Evolutionary conservation across 53 echinoderm and acorn worm species (phyloP), one percentile per base, ranked within the genome.

Genomic region (Holothuria scabra): DNA sequence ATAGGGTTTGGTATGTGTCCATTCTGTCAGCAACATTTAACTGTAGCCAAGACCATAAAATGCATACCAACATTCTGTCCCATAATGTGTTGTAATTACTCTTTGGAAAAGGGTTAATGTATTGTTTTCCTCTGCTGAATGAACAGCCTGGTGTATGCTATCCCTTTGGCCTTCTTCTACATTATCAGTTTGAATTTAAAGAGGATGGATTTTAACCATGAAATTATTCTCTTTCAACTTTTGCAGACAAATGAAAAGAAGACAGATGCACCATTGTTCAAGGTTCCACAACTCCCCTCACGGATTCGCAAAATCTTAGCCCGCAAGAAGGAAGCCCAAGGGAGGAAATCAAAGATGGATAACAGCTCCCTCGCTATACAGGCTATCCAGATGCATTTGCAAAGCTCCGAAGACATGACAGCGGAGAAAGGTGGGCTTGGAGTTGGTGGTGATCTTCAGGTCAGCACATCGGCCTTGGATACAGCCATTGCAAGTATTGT

Each of bases 301-400:
- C 62, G 82, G 82, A 81, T 81, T 48, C 82, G 82, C 64, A 61
- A 64, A 81, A 38, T 81, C 38, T 46, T 81, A 61, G 82, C 82
- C 62, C 62, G 82, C 22, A 64, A 64, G 22, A 61, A 81, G 65
- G 65, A 63, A 49, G 82, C 82, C 82, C 62, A 64, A 61, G 78
- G 32, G 56, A 81, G 64, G 26, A 34, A 38, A 46, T 6, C 34
- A 12, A 81, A 64, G 65, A 81, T 81, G 82, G 82, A 81, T 28
- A 81, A 23, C 65, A 81, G 82, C 82, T 63, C 62, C 64, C 82
- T 81, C 13, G 82, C 37, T 22, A 81, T 81, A 28, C 82, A 64
- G 46, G 82, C 82, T 24, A 81, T 81, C 62, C 82, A 81, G 82
- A 63, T 81, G 82, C 82, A 81, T n/a, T 38, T 81, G 62, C 82